These are phyloP conservation scores for Lingula anatina DNA, from an alignment of 2,888 invertebrate species.

Conservation along the genomic window DNA sequence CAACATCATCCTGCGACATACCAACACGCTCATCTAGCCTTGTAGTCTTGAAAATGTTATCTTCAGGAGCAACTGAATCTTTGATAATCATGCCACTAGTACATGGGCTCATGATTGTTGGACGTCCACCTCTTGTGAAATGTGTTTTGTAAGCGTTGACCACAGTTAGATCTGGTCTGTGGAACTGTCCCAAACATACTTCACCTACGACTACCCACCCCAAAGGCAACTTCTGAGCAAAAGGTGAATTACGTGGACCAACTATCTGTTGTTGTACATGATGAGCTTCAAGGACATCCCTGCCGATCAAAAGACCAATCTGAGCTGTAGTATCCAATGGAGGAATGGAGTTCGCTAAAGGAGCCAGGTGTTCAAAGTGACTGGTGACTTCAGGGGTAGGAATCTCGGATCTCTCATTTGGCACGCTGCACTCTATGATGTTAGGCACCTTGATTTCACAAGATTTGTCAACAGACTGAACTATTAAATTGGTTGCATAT, in stretches of 20 bases:
- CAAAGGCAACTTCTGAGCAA: background rate
- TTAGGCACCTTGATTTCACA: conserved; percentile 5
- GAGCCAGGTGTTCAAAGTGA: conserved; percentile 7
- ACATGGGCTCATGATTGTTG: no score
- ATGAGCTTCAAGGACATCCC: conserved; percentile 11
- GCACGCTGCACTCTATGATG: conserved; percentile 12
- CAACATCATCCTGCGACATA: background rate
- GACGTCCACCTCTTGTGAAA: no score
- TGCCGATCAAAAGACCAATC: conserved; percentile 7
- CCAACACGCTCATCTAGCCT: background rate
- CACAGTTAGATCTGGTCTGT: no score
- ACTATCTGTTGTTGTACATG: conserved; percentile 8
- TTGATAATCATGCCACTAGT: no score
- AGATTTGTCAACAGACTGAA: conserved; percentile 9
- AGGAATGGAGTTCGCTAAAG: conserved; percentile 11
- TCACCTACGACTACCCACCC: background rate
- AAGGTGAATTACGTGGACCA: background rate
- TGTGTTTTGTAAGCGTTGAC: no score
- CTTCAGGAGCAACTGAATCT: no score
- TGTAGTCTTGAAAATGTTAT: no score
- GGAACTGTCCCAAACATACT: conserved; percentile 6
- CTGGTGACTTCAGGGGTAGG: conserved; percentile 11
- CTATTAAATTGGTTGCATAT: conserved; percentile 4
- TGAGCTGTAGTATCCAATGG: conserved; percentile 8
- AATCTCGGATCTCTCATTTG: conserved; percentile 11